Evolutionary conservation across 2,888 invertebrate genomes (phyloP).

Genomic region (Hypselothyrea guttata): DNA sequence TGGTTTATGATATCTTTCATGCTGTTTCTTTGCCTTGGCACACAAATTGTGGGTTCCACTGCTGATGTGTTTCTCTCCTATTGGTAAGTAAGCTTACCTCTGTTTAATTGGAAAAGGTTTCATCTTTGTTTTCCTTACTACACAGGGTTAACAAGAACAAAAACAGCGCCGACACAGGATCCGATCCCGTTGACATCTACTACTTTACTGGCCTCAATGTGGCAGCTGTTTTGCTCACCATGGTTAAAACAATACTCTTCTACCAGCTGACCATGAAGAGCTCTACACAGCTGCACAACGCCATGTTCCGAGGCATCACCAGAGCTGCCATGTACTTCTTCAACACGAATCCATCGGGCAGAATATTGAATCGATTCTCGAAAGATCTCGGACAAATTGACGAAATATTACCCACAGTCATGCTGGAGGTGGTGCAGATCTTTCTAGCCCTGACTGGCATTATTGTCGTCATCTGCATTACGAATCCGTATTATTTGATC

Average conservation of each 20-base stretch:
- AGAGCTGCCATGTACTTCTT: constrained; percentile 93
- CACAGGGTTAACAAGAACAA: constrained; percentile 68
- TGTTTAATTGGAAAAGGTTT: neutral
- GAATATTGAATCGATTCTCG: constrained; percentile 93
- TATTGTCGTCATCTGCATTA: constrained; percentile 88
- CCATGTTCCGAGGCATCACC: constrained; percentile 91
- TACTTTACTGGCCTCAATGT: constrained; percentile 83
- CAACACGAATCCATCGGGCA: constrained; percentile 91
- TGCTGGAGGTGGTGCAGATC: constrained; percentile 85
- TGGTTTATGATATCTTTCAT: constrained; percentile 84
- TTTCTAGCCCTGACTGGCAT: constrained; percentile 90
- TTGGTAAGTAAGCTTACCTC: constrained; percentile 83
- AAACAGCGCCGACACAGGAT: constrained; percentile 17
- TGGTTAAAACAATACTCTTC: constrained; percentile 82
- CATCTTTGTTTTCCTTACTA: too few species aligned
- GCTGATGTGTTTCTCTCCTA: constrained; percentile 90
- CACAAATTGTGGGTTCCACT: constrained; percentile 88
- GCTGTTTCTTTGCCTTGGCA: constrained; percentile 85
- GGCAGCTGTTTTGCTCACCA: constrained; percentile 78
- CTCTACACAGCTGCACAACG: constrained; percentile 90
- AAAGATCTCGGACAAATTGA: constrained; percentile 89
- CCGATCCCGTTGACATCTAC: constrained; percentile 79
- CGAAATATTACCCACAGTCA: constrained; percentile 80
- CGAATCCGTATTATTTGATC: constrained; percentile 89
- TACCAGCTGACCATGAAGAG: constrained; percentile 87